Percentiles rank a stretch among this genome's conserved stretches.
Conservation (phyloP, 2,797 vertebrate genomes). For the Crocidura indochinensis region DNA sequence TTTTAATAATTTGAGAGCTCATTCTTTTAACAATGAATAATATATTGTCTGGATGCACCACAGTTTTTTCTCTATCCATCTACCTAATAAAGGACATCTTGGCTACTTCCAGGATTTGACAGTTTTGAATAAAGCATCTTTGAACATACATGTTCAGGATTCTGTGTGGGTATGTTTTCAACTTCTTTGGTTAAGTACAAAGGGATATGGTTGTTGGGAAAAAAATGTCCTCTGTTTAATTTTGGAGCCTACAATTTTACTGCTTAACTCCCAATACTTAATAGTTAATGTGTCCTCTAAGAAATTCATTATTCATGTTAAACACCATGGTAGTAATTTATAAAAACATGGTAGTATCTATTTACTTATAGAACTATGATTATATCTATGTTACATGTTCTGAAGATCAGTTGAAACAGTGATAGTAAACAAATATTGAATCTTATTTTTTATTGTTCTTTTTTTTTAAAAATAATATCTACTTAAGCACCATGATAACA, state of each 20-base stretch:
- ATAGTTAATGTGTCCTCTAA: constrained; percentile 17
- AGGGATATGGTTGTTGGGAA: neutral
- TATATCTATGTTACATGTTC: neutral
- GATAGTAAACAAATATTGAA: neutral
- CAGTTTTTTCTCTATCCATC: neutral
- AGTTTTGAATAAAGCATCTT: constrained; percentile 60
- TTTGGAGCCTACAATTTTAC: constrained; percentile 46
- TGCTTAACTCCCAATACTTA: constrained; percentile 22
- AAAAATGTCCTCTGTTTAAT: neutral
- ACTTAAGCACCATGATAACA: no score
- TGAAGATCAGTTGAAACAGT: constrained; percentile 46
- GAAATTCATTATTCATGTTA: constrained; percentile 38
- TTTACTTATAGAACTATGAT: neutral
- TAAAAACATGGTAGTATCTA: constrained; percentile 47
- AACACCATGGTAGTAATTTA: constrained; percentile 14
- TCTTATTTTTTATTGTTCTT: no score
- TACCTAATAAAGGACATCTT: constrained; percentile 23
- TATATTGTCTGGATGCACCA: constrained; percentile 35
- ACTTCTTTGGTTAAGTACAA: constrained; percentile 45
- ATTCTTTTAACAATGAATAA: constrained; percentile 53
- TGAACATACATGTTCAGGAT: constrained; percentile 30
- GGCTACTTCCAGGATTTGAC: constrained; percentile 45
- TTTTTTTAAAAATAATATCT: no score
- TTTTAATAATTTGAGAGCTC: neutral
- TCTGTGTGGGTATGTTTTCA: constrained; percentile 10